Percentiles rank a stretch among this genome's conserved stretches.
Conservation (phyloP, 2,113 vertebrate genomes). For the Syrrhaptes paradoxus region DNA sequence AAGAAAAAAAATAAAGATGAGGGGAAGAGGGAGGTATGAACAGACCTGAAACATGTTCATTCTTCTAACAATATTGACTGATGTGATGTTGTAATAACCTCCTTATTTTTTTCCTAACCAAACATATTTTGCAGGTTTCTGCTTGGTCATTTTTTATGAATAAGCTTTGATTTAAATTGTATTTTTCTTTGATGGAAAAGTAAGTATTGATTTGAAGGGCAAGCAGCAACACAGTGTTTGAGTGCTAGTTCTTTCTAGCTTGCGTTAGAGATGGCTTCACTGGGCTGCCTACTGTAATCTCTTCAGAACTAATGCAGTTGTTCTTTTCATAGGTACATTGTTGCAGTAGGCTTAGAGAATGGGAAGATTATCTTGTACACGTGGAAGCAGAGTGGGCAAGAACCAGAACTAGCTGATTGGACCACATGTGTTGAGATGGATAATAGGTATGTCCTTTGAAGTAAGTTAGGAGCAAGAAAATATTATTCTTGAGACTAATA, state of each 20-base stretch:
- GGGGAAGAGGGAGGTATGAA: background rate
- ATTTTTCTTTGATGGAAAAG: background rate
- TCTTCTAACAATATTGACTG: background rate
- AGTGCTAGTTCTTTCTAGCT: background rate
- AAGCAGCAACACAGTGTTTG: background rate
- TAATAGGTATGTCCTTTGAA: constrained; percentile 80
- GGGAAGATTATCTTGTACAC: constrained; percentile 87
- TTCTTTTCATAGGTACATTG: constrained; percentile 79
- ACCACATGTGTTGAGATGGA: constrained; percentile 76
- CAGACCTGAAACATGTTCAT: background rate
- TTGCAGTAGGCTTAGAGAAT: constrained; percentile 89
- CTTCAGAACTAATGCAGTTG: background rate
- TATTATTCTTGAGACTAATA: background rate
- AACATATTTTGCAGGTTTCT: background rate
- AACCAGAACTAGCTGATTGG: constrained; percentile 81
- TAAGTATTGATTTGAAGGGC: background rate
- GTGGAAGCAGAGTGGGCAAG: constrained; percentile 80
- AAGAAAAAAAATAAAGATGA: background rate
- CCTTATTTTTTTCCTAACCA: background rate
- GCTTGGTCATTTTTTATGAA: background rate
- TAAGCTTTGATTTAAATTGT: background rate
- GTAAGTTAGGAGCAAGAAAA: background rate
- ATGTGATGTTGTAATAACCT: background rate
- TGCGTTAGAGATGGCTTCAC: background rate
- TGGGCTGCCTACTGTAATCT: background rate